These are phyloP conservation scores for Stegodyphus mimosarum DNA, from an alignment of 1,140 invertebrate species.

Conservation along the genomic window DNA sequence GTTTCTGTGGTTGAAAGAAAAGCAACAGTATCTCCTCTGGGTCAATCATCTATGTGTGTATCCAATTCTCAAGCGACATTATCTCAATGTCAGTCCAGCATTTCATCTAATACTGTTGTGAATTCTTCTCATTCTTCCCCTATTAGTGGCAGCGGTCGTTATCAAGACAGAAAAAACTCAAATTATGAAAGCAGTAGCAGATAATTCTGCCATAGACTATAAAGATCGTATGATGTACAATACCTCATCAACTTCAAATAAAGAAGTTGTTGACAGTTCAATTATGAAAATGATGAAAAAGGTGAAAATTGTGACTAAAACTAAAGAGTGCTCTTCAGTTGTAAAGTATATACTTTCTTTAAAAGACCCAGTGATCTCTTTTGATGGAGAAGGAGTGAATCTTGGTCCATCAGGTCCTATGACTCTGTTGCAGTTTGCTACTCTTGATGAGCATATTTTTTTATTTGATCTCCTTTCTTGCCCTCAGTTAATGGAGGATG, in stretches of 20 bases:
- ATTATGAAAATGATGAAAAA: constrained; percentile 54
- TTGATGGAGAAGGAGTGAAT: constrained; percentile 93
- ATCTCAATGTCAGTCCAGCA: constrained; percentile 2
- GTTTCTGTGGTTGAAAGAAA: constrained; percentile 75
- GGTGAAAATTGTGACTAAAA: constrained; percentile 63
- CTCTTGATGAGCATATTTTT: constrained; percentile 71
- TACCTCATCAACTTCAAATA: not conserved
- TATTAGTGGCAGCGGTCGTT: constrained; percentile 33
- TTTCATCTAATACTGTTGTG: not conserved
- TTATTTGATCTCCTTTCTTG: constrained; percentile 91
- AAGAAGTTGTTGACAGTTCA: constrained; percentile 39
- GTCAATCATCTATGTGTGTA: not conserved
- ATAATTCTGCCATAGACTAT: constrained; percentile 85
- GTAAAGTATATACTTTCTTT: constrained; percentile 79
- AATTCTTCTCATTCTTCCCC: constrained; percentile 44
- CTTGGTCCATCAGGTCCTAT: constrained; percentile 77
- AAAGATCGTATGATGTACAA: constrained; percentile 51
- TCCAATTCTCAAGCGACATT: not conserved
- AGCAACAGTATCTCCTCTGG: constrained; percentile 40
- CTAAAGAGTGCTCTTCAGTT: constrained; percentile 76
- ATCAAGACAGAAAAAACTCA: constrained; percentile 59
- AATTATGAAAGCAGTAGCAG: constrained; percentile 74
- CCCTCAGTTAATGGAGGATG: constrained; percentile 81
- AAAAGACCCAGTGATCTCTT: constrained; percentile 75
- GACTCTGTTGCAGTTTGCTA: constrained; percentile 86